Percentiles rank a stretch among this genome's conserved stretches.
phyloP scores from a whole-genome alignment of 2,888 invertebrate genomes.

The Creontiades dilutus region DNA sequence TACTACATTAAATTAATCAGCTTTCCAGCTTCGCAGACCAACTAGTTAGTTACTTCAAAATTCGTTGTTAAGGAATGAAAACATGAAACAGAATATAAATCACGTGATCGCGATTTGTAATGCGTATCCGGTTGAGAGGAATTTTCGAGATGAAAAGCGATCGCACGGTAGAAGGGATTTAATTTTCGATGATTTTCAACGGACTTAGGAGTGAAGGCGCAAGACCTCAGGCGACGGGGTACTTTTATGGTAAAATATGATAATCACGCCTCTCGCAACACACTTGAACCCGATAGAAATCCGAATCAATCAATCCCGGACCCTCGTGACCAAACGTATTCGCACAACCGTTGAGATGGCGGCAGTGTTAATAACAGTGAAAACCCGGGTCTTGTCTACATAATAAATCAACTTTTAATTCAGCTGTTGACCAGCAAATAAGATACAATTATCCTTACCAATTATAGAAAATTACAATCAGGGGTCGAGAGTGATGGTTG shows the following conservation, averaged over 20 bases:
- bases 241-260: slow-evolving; percentile 43
- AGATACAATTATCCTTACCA: slow-evolving; percentile 2
- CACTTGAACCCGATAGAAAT: slow-evolving; percentile 15
- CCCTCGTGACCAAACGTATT: not conserved
- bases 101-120: too few species aligned
- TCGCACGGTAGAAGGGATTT: not conserved
- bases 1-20: too few species aligned
- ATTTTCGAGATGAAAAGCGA: not conserved
- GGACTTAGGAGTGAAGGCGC: not conserved
- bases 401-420: not conserved
- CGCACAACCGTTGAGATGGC: not conserved
- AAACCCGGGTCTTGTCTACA: not conserved
- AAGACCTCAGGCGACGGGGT: not conserved
- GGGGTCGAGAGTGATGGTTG: not conserved
- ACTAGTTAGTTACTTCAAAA: too few species aligned
- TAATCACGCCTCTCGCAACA: not conserved
- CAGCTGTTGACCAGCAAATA: not conserved
- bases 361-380: not conserved
- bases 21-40: too few species aligned
- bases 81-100: too few species aligned
- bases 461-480: slow-evolving; percentile 33
- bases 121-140: not conserved
- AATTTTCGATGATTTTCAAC: not conserved
- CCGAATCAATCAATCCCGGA: slow-evolving; percentile 13
- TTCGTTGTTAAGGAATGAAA: too few species aligned